Base-by-base conservation (phyloP, 2,888 invertebrate genomes). In the Erpobdella octoculata region DNA sequence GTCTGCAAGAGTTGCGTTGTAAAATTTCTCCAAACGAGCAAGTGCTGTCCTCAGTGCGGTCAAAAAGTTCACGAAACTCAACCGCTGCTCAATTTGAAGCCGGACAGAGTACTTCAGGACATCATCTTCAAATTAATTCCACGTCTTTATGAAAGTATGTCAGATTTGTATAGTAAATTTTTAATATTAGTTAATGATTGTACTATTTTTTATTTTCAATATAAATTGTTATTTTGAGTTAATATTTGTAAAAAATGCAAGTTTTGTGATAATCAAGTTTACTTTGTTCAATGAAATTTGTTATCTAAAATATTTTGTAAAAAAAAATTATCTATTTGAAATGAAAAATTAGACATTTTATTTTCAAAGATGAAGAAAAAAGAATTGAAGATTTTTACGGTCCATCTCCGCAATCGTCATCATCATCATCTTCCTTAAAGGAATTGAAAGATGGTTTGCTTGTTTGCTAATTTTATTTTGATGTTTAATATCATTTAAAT, bases 1-100 rank as follows among this genome's bases (percentile, higher is more conserved):
- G 82, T 82, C 74, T 83, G 82, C 75, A 81, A 81, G 75, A 82
- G 81, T 70, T 83, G 82, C 74, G 81, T 83, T 61, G 82, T 83
- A 66, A 82, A 81, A 73, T 80, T 80, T 75, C 77, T 82, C 6
- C 81, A 81, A 75, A 80, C 78, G 66, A 80, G 80, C 73, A 82
- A 81, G 71, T 76, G 78, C 71, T 83, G 82, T 75, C 82, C 82
- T 4, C 80, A 80, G 68, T 83, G 82, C 75, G 78, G 77, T 70
- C 75, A 78, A 18, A 81, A 81, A 72, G 79, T 82, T 12, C 81
- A 81, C 71, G 82, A 83, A 75, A 81, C 82, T 12, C 81, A 81
- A 72, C 82, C 82, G 4, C 74, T 82, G 70, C 76, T 79, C 61
- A 78, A 80, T 70, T 78, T 82, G 8, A 78, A 80, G 64, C 78